Evolutionary conservation across 1,140 invertebrate species (phyloP), one percentile per base, ranked within the genome.

Genomic region (Geopemphigus sp.): DNA sequence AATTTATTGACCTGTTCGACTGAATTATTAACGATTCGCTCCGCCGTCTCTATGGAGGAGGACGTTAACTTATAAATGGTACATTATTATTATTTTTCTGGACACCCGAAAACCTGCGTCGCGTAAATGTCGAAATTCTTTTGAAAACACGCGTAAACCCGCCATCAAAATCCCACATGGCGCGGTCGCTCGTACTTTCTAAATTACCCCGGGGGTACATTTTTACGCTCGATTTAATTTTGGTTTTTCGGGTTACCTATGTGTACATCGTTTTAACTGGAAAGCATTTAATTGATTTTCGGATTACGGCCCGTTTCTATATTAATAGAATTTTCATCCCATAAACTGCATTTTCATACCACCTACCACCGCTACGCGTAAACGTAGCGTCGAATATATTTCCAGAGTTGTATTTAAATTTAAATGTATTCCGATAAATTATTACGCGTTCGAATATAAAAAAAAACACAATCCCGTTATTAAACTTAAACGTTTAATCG

Each of bases 1-100:
- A 57, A 74, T 74, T 59, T 74, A 74, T 74, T 74, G 72, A 39
- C 72, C 54, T 74, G 54, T 45, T 74, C 29, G 12, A 45, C 72
- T 74, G 54, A 59, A 59, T 74, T 74, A 59, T 74, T 73, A 74
- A 56, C 72, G 72, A 59, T 74, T 45, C 32, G 72, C 72, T 57
- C 26, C n/a, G 26, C 50, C 29, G 29, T 26, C 72, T 26, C 45
- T 6, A 14, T n/a, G n/a, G n/a, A 14, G 47, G 11, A 72, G 17
- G 24, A 29, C 15, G 26, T 54, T 72, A 39, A 12, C 72, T 45
- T 10, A 32, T 26, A 56, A 74, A 74, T 54, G 53, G 29, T 53
- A 15, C 32, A 73, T n/a, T 54, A 73, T 56, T 54, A 73, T 56
- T 54, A 14, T 54, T 59, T 24, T 22, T 22, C 26, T 39, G 32